A percentile compares a stretch with the other conserved stretches of the same genome.
phyloP scores from a whole-genome alignment of 2,113 vertebrate species.

The Orthochromis indermauri region DNA sequence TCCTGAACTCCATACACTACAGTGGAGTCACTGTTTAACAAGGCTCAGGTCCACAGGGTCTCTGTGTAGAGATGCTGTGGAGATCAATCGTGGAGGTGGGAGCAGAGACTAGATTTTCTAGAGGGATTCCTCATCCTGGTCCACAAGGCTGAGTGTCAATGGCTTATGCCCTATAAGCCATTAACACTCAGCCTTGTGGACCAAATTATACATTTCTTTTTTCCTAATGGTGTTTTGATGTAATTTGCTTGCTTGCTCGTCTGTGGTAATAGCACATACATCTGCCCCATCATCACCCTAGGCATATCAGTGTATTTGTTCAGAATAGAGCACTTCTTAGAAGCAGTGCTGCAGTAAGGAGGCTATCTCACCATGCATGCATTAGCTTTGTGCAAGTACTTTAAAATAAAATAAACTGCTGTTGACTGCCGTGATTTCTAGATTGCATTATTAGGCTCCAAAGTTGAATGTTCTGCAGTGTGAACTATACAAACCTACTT shows the following conservation, averaged over 20 bases:
- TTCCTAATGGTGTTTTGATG: background rate
- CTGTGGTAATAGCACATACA: background rate
- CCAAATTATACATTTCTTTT: background rate
- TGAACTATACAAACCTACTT: background rate
- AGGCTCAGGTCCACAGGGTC: background rate
- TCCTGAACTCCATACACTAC: background rate
- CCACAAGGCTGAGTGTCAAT: background rate
- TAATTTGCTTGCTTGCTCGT: background rate
- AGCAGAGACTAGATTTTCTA: background rate
- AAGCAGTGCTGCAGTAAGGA: background rate
- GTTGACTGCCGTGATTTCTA: background rate
- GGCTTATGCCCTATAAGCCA: background rate
- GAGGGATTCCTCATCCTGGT: background rate
- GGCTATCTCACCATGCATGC: background rate
- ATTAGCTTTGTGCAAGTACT: background rate
- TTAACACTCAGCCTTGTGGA: background rate
- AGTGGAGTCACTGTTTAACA: conserved; percentile 18
- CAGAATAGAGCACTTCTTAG: background rate
- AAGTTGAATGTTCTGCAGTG: background rate
- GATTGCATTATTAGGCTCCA: background rate
- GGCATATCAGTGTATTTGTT: background rate
- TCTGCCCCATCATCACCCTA: background rate
- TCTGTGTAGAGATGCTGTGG: background rate
- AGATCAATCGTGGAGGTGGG: conserved; percentile 2
- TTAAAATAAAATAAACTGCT: background rate